A percentile compares a stretch with the other conserved stretches of the same genome.
Evolutionary conservation across 2,888 invertebrate genomes (phyloP).

Genomic region (Helobdella robusta): DNA sequence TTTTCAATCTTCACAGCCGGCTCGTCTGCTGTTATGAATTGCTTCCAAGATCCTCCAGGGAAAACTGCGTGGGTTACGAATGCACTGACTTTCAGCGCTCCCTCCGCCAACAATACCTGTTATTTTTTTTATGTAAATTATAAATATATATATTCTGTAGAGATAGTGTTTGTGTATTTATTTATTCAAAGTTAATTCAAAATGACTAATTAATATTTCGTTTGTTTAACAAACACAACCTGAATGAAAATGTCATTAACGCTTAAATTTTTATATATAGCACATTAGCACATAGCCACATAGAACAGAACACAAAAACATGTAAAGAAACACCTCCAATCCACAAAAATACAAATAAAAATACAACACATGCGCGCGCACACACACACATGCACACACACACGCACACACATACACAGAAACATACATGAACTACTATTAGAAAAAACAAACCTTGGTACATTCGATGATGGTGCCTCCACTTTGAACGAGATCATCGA

Average conservation of each 20-base stretch:
- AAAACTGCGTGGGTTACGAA: conserved; percentile 50
- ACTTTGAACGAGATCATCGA: conserved; percentile 50
- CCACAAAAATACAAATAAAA: background rate
- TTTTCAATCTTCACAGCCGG: conserved; percentile 39
- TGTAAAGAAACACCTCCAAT: background rate
- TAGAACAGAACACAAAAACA: background rate
- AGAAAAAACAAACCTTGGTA: conserved; percentile 41
- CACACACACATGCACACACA: background rate
- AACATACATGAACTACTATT: too few relatives aligned
- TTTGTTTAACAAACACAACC: too few relatives aligned
- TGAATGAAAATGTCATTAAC: too few relatives aligned
- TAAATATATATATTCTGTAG: too few relatives aligned
- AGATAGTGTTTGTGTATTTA: too few relatives aligned
- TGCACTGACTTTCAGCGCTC: conserved; percentile 45
- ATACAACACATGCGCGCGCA: background rate
- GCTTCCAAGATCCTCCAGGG: conserved; percentile 47
- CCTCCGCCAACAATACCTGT: conserved; percentile 43
- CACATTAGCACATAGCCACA: background rate
- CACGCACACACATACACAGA: background rate
- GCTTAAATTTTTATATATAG: too few relatives aligned
- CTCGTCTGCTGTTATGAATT: conserved; percentile 39
- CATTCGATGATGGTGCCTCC: conserved; percentile 49
- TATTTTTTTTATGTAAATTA: background rate
- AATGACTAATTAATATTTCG: too few relatives aligned
- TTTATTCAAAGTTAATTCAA: too few relatives aligned